Conservation (phyloP, 2,888 invertebrate genomes). For the Mimas tiliae region DNA sequence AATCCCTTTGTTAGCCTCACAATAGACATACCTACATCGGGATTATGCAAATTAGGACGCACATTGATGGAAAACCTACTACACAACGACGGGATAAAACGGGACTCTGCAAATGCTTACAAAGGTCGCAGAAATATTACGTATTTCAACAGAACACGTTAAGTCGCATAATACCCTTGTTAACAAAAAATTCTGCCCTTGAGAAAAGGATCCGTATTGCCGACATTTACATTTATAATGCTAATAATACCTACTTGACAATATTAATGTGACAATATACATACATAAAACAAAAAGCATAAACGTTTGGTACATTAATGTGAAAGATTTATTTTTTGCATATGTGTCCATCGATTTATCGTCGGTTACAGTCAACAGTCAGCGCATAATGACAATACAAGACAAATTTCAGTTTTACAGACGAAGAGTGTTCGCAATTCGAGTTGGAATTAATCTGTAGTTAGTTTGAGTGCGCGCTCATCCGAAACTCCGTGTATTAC, state of each 20-base stretch:
- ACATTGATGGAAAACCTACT: slow-evolving; percentile 40
- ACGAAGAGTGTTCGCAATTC: slow-evolving; percentile 10
- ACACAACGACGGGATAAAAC: slow-evolving; percentile 39
- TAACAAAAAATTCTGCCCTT: slow-evolving; percentile 53
- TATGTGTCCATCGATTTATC: neutral
- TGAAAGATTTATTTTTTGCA: neutral
- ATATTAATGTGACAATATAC: slow-evolving; percentile 25
- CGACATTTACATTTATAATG: slow-evolving; percentile 49
- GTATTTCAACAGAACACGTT: slow-evolving; percentile 47
- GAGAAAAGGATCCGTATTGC: slow-evolving; percentile 47
- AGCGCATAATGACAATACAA: slow-evolving; percentile 9
- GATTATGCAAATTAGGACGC: slow-evolving; percentile 48
- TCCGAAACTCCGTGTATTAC: slow-evolving; percentile 8
- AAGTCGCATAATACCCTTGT: slow-evolving; percentile 53
- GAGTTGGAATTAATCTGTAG: slow-evolving; percentile 27
- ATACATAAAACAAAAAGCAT: neutral
- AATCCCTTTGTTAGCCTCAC: slow-evolving; percentile 50
- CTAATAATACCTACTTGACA: slow-evolving; percentile 41
- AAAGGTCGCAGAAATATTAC: slow-evolving; percentile 50
- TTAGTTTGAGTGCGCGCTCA: neutral
- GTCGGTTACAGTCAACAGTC: neutral
- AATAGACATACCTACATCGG: slow-evolving; percentile 44
- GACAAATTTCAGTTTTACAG: slow-evolving; percentile 9
- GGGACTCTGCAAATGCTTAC: slow-evolving; percentile 49
- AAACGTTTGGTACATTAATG: neutral